Percentiles rank a stretch among this genome's conserved stretches.
These are phyloP conservation scores for Agonopterix heracliana DNA, from an alignment of 2,888 invertebrate genomes.

Conservation along the genomic window DNA sequence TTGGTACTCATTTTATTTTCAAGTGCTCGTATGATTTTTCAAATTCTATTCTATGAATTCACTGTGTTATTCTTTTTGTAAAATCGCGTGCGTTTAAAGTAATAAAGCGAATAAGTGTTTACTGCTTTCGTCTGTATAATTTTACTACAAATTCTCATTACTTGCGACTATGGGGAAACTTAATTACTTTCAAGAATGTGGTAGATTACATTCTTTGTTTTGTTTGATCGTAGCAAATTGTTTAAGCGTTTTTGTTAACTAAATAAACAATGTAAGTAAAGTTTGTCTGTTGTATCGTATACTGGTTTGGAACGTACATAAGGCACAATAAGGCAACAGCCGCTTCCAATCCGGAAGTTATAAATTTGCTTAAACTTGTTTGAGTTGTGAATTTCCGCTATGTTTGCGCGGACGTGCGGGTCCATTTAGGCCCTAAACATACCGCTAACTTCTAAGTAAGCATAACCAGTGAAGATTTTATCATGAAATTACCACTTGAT, in stretches of 20 bases:
- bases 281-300: too few relatives aligned
- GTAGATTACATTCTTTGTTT: too few relatives aligned
- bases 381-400: conserved; percentile 65
- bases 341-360: conserved; percentile 62
- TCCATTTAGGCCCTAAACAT: conserved; percentile 64
- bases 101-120: not conserved
- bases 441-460: conserved; percentile 56
- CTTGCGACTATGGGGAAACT: too few relatives aligned
- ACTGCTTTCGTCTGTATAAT: too few relatives aligned
- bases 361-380: conserved; percentile 72
- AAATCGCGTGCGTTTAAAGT: not conserved
- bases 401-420: conserved; percentile 72
- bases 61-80: not conserved
- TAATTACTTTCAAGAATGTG: too few relatives aligned
- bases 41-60: not conserved
- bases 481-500: conserved; percentile 33
- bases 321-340: conserved; percentile 21
- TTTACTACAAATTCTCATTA: too few relatives aligned
- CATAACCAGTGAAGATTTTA: conserved; percentile 48
- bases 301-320: not conserved
- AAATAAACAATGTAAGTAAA: too few relatives aligned
- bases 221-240: too few relatives aligned
- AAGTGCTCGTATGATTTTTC: not conserved
- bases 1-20: not conserved
- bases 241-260: too few relatives aligned